Percentiles rank a stretch among this genome's conserved stretches.
These are phyloP conservation scores for Amazona vittata DNA, from an alignment of 2,113 vertebrate genomes.

Conservation along the genomic window DNA sequence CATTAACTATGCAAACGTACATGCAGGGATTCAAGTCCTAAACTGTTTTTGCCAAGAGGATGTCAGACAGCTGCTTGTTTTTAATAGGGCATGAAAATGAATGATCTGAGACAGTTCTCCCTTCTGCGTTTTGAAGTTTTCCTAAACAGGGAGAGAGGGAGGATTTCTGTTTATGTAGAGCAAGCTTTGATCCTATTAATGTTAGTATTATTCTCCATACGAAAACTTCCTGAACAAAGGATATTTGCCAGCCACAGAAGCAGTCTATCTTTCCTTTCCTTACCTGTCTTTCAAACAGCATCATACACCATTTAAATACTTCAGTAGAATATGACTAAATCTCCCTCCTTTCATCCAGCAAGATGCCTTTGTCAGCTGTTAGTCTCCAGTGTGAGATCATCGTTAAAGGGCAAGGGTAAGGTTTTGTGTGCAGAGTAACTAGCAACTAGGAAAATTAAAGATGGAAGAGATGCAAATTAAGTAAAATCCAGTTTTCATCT, in stretches of 20 bases:
- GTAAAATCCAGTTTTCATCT: neutral
- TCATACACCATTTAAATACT: neutral
- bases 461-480: neutral
- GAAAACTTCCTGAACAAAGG: slow-evolving; percentile 3
- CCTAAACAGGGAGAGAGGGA: neutral
- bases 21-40: neutral
- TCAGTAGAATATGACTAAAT: neutral
- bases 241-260: slow-evolving; percentile 40
- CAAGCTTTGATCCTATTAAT: neutral
- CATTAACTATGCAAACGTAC: neutral
- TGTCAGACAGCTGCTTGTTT: slow-evolving; percentile 30
- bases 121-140: slow-evolving; percentile 7
- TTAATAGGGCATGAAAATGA: neutral
- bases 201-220: neutral
- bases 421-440: neutral
- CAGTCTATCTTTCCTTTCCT: slow-evolving; percentile 3
- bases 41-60: neutral
- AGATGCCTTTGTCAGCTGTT: neutral
- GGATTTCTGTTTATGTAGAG: slow-evolving; percentile 12
- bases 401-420: neutral
- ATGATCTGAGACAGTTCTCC: neutral
- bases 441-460: neutral
- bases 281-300: neutral
- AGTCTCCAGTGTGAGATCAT: neutral
- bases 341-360: neutral